A percentile compares a stretch with the other conserved stretches of the same genome.
Evolutionary conservation across 2,113 vertebrate genomes (phyloP).

Genomic region (Anhinga rufa): DNA sequence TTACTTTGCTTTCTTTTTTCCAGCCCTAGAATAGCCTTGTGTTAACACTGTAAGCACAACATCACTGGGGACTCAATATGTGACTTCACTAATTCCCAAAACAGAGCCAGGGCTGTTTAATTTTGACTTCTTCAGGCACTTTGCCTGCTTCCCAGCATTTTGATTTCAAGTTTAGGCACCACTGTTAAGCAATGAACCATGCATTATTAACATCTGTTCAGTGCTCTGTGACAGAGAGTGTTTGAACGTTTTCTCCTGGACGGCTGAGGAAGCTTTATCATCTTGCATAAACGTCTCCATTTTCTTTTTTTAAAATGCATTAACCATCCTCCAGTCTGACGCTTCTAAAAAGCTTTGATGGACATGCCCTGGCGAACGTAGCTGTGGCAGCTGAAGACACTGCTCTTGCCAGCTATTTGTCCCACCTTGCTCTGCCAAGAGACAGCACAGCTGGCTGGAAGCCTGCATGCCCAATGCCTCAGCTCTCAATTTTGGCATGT

Average conservation of each 20-base stretch:
- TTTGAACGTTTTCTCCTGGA: neutral
- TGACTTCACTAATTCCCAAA: neutral
- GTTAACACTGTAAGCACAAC: neutral
- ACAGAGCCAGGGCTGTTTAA: neutral
- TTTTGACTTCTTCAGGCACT: neutral
- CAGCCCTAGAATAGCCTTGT: neutral
- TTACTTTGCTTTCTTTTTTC: neutral
- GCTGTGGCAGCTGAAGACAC: neutral
- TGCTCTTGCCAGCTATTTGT: neutral
- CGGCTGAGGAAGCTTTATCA: neutral
- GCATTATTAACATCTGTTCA: neutral
- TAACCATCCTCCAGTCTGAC: neutral
- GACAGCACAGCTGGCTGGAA: neutral
- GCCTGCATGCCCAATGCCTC: rapidly evolving
- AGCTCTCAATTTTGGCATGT: neutral
- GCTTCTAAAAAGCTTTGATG: neutral
- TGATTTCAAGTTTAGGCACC: neutral
- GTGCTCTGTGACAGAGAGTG: neutral
- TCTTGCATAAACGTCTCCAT: neutral
- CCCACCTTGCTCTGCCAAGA: neutral
- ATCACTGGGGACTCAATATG: neutral
- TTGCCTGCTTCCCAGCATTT: neutral
- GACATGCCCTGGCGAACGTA: neutral
- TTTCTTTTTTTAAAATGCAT: neutral
- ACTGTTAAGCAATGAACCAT: neutral